These are phyloP conservation scores for Trinorchestia longiramus DNA, from an alignment of 1,140 invertebrate genomes.

Conservation along the genomic window DNA sequence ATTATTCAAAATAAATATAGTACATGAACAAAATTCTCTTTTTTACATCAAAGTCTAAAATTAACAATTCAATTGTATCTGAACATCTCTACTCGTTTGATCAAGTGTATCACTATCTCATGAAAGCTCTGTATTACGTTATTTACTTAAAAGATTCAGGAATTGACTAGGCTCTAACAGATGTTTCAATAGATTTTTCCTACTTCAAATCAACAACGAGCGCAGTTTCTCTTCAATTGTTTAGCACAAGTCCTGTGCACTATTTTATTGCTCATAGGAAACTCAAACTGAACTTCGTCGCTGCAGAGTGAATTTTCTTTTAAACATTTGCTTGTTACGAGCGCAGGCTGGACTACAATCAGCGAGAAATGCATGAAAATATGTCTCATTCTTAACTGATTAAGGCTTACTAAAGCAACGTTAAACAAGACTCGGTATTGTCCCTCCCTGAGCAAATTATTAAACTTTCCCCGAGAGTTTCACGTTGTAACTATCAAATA, in stretches of 20 bases:
- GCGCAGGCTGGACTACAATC: not conserved
- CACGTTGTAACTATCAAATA: not conserved
- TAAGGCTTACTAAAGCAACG: not conserved
- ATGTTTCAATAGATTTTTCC: not conserved
- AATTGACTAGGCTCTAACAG: not conserved
- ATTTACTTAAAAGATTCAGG: not conserved
- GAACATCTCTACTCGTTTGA: too few relatives aligned
- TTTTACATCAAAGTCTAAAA: too few relatives aligned
- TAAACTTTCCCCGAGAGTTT: not conserved
- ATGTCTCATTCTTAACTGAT: not conserved
- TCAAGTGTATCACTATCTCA: not conserved
- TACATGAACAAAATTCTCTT: too few relatives aligned
- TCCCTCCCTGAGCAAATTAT: not conserved
- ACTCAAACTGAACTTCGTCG: not conserved
- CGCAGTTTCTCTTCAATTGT: not conserved
- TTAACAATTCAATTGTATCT: too few relatives aligned
- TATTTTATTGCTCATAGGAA: constrained; percentile 13
- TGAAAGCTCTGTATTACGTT: not conserved
- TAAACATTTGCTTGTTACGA: constrained; percentile 18
- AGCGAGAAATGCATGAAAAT: not conserved
- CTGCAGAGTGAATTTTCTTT: constrained; percentile 28
- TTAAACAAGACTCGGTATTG: not conserved
- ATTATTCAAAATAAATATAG: too few relatives aligned
- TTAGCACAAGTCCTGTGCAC: not conserved
- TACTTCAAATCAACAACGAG: not conserved